Evolutionary conservation across 2,797 vertebrate species (phyloP).

Genomic region (Vultur gryphus): DNA sequence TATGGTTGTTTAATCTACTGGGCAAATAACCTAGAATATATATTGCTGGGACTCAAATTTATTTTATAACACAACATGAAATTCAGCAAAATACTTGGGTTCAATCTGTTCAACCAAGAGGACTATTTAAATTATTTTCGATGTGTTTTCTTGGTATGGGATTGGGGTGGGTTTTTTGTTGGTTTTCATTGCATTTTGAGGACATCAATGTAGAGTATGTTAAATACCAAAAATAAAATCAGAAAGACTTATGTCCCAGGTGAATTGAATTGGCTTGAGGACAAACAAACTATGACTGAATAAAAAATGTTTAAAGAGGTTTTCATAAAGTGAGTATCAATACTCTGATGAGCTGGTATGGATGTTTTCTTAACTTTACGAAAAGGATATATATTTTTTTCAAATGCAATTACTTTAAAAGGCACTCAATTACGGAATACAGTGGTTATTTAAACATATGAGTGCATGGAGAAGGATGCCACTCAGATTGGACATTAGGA

Average conservation of each 20-base stretch:
- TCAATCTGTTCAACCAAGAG: background rate
- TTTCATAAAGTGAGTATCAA: background rate
- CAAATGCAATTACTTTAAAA: background rate
- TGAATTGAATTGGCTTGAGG: background rate
- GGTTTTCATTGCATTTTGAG: constrained; percentile 4
- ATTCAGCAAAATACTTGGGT: background rate
- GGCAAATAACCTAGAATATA: background rate
- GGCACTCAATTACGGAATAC: background rate
- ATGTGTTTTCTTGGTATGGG: background rate
- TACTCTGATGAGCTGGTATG: background rate
- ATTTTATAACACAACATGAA: background rate
- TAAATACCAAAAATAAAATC: constrained; percentile 10
- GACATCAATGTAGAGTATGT: background rate
- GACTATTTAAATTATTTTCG: background rate
- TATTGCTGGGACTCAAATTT: background rate
- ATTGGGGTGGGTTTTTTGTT: background rate
- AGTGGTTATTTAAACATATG: background rate
- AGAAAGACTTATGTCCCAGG: background rate
- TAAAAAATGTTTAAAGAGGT: background rate
- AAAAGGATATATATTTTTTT: background rate
- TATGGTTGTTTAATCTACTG: background rate
- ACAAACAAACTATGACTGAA: background rate
- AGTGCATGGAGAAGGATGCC: background rate
- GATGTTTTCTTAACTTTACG: background rate
- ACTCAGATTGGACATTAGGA: background rate